Conservation (phyloP, 2,797 vertebrate genomes). For the Ficedula albicollis region DNA sequence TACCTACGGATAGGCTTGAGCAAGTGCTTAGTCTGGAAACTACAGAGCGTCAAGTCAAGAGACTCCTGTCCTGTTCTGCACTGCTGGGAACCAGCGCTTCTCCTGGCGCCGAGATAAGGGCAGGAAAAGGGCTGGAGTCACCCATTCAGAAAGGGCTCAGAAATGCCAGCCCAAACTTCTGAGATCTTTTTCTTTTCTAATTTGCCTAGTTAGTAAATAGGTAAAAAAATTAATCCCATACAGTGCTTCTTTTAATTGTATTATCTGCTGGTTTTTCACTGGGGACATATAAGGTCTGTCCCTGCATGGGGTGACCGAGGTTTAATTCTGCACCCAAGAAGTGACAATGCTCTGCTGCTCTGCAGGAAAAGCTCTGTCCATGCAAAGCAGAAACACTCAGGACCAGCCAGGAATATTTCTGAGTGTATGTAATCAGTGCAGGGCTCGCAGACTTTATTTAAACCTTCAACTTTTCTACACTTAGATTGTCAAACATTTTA, state of each 20-base stretch:
- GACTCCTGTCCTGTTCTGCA: not conserved
- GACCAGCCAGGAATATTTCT: conserved; percentile 35
- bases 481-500: conserved; percentile 37
- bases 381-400: not conserved
- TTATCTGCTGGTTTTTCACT: not conserved
- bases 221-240: not conserved
- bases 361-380: not conserved
- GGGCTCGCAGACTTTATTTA: conserved; percentile 44
- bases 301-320: not conserved
- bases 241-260: not conserved
- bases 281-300: not conserved
- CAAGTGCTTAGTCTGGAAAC: not conserved
- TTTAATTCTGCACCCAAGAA: not conserved
- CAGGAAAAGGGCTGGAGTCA: not conserved
- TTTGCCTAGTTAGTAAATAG: not conserved
- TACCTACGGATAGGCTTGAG: not conserved
- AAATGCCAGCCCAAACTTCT: not conserved
- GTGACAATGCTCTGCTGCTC: not conserved
- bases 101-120: not conserved
- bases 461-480: conserved; percentile 42
- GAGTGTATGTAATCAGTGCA: not conserved
- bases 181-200: not conserved
- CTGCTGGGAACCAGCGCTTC: not conserved
- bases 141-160: not conserved
- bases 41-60: not conserved